A percentile compares a stretch with the other conserved stretches of the same genome.
phyloP scores from a whole-genome alignment of 2,888 invertebrate species.

The Subacronicta megacephala region DNA sequence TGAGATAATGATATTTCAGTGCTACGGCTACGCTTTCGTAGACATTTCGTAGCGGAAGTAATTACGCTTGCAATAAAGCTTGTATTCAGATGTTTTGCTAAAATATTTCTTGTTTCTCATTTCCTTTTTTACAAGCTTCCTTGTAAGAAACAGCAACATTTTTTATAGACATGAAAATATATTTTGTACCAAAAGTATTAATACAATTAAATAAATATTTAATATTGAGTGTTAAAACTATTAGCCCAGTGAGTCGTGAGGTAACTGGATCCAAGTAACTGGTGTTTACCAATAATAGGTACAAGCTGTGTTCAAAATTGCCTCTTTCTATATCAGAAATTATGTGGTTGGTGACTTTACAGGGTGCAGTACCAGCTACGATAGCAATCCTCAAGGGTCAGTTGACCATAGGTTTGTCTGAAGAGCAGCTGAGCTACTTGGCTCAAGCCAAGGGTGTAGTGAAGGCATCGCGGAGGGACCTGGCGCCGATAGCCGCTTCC shows the following conservation, averaged over 20 bases:
- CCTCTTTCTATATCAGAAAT: too few relatives aligned
- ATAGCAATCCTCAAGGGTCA: conserved; percentile 96
- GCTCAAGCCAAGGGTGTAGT: conserved; percentile 89
- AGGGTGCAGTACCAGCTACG: conserved; percentile 97
- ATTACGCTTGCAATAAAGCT: conserved; percentile 12
- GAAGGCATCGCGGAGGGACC: conserved; percentile 97
- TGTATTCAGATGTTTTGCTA: conserved; percentile 8
- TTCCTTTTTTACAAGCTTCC: neutral
- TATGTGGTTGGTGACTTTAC: conserved; percentile 33
- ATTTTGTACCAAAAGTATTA: too few relatives aligned
- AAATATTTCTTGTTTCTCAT: neutral
- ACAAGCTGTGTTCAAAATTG: too few relatives aligned
- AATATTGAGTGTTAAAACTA: too few relatives aligned
- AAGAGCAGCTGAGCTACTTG: conserved; percentile 91
- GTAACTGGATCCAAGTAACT: too few relatives aligned
- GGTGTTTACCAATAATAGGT: too few relatives aligned
- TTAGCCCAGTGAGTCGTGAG: too few relatives aligned
- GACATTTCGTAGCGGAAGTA: conserved; percentile 42
- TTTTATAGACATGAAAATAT: too few relatives aligned
- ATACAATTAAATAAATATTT: too few relatives aligned
- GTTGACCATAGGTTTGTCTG: conserved; percentile 93
- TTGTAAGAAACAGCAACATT: too few relatives aligned
- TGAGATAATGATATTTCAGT: conserved; percentile 11
- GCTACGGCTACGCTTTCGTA: conserved; percentile 35
- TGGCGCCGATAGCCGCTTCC: conserved; percentile 93